Base-by-base conservation (phyloP, 2,113 vertebrate genomes). In the Tringa solitaria region DNA sequence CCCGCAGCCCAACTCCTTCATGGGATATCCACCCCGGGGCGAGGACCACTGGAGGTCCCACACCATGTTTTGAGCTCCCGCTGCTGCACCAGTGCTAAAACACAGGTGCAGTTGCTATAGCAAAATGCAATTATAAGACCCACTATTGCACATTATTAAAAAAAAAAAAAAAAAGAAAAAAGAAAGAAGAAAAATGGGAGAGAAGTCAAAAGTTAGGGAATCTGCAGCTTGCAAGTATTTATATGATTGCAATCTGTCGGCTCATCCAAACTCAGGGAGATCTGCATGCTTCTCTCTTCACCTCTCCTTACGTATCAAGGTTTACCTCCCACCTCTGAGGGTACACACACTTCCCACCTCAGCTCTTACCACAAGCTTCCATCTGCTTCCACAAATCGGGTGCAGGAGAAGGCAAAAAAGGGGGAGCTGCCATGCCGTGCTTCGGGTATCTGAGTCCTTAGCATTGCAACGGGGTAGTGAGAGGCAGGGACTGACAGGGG, bases 361-460 rank as follows among this genome's bases (percentile, higher is more conserved):
- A 7, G 14, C 28, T 86, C 26, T 46, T 60, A 60, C 50, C 37
- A 51, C 48, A 32, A 24, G 32, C 21, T 75, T 39, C 13, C 28
- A 18, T 50, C 14, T 0, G 1, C 27, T 89, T 74, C 77, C 33
- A 39, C 9, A 48, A 35, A 56, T 9, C 0, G 1, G 9, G 23
- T 48, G 33, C 16, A 33, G 0, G 0, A 64, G 65, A 84, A 89
- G 41, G 72, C 10, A 76, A 72, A 78, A 85, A 5, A 3, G 5
- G 15, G 39, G 27, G 9, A 72, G 26, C 8, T 70, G 17, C 33
- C 15, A 5, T 6, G 16, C 16, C 15, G 1, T 21, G 26, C 74
- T 64, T 72, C 19, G 35, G 12, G 5, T 60, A 37, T 59, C 48
- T 17, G 48, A 67, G 41, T 60, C 70, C 46, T 48, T 16, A 60